Evolutionary conservation across 2,113 vertebrate genomes (phyloP).

Genomic region (Sylvilagus bachmani): DNA sequence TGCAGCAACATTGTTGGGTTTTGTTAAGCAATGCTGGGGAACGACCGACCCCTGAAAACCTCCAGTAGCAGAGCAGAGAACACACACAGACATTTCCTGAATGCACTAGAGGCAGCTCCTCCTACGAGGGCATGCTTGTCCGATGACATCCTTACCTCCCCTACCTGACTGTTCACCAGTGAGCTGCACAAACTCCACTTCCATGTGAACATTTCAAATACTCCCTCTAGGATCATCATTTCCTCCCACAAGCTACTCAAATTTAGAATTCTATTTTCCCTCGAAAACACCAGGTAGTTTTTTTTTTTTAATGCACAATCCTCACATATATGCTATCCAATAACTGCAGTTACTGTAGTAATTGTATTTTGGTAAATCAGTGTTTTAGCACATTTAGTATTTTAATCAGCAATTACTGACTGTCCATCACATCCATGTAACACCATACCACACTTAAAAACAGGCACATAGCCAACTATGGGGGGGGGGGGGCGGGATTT

Average conservation of each 20-base stretch:
- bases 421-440: neutral
- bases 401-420: neutral
- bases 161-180: neutral
- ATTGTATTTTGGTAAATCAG: neutral
- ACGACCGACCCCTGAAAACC: neutral
- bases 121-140: no score
- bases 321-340: neutral
- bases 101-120: neutral
- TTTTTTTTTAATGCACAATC: neutral
- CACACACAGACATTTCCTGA: neutral
- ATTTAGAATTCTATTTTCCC: slow-evolving; percentile 32
- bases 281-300: neutral
- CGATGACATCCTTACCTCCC: neutral
- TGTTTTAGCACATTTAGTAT: no score
- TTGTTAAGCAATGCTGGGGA: neutral
- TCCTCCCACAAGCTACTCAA: neutral
- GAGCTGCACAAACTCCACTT: neutral
- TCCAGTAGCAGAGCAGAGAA: neutral
- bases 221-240: slow-evolving; percentile 2
- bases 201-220: slow-evolving; percentile 22
- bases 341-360: neutral
- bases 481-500: neutral
- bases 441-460: neutral
- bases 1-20: neutral
- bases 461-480: neutral